phyloP scores from a whole-genome alignment of 2,888 invertebrate species.

The Agrotis ipsilon region DNA sequence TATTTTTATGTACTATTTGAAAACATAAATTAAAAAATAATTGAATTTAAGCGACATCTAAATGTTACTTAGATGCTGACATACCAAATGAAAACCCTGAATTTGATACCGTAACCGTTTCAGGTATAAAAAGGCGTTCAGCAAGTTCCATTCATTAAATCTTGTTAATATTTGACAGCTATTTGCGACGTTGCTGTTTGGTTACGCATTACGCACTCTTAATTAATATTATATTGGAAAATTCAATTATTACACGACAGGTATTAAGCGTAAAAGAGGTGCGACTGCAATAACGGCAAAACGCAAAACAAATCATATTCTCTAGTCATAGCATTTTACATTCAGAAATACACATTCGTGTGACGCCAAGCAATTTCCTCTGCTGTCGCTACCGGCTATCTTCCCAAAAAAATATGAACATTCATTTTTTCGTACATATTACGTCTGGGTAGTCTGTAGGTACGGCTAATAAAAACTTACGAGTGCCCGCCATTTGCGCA shows the following conservation, averaged over 20 bases:
- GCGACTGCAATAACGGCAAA: not conserved
- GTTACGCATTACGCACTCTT: too few species aligned
- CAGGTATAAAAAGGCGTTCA: too few species aligned
- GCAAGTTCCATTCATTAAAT: too few species aligned
- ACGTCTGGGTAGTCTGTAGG: slow-evolving; percentile 75
- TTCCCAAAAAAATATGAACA: slow-evolving; percentile 74
- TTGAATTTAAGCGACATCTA: not conserved
- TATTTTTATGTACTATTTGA: too few species aligned
- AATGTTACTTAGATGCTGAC: too few species aligned
- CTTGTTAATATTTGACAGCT: too few species aligned
- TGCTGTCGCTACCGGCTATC: slow-evolving; percentile 74
- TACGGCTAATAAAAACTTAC: slow-evolving; percentile 80
- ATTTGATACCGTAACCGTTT: too few species aligned
- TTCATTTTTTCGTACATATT: slow-evolving; percentile 83
- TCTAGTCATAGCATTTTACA: not conserved
- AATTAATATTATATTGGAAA: too few species aligned
- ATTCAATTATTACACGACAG: not conserved
- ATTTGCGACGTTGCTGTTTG: too few species aligned
- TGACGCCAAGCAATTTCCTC: slow-evolving; percentile 49
- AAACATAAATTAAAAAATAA: too few species aligned
- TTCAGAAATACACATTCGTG: slow-evolving; percentile 14
- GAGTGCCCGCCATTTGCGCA: slow-evolving; percentile 57
- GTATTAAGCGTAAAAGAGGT: not conserved
- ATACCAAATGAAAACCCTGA: too few species aligned
- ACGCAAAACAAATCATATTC: not conserved